Evolutionary conservation across 2,797 vertebrate species (phyloP).

Genomic region (Coregonus ussuriensis): DNA sequence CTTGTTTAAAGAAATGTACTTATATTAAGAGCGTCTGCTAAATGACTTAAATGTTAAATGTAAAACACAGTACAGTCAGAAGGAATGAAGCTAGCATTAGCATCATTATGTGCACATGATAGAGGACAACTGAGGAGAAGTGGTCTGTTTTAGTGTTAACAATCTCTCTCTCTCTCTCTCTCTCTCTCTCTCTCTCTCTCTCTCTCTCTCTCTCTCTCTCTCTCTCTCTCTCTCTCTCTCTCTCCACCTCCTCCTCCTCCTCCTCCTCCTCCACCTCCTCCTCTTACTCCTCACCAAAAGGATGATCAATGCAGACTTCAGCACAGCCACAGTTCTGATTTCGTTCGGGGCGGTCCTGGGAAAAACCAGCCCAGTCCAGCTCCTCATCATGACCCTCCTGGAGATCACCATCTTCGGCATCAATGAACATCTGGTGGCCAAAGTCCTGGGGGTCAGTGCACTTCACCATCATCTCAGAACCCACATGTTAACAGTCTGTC

Average conservation of each 20-base stretch:
- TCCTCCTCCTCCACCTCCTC: conserved; percentile 2
- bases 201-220: not conserved
- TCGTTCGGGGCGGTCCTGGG: conserved; percentile 96
- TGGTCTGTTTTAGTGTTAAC: not conserved
- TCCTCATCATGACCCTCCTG: conserved; percentile 90
- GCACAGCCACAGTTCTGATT: conserved; percentile 92
- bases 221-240: not conserved
- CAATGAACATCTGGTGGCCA: conserved; percentile 84
- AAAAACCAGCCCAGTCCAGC: conserved; percentile 92
- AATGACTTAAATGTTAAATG: too few species aligned
- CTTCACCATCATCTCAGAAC: not conserved
- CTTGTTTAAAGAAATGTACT: too few species aligned
- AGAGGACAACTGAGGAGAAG: not conserved
- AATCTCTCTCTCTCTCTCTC: not conserved
- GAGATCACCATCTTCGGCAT: conserved; percentile 87
- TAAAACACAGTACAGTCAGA: not conserved
- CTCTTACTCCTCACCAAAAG: conserved; percentile 61
- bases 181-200: not conserved
- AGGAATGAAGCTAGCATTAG: not conserved
- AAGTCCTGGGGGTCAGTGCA: conserved; percentile 66
- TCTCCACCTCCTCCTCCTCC: conserved; percentile 1
- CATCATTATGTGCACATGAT: not conserved
- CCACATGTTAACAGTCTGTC: not conserved
- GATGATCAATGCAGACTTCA: conserved; percentile 97
- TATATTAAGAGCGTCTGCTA: too few species aligned